These are phyloP conservation scores for Drosophila chauvacae DNA, from an alignment of 1,140 invertebrate species.

Conservation along the genomic window DNA sequence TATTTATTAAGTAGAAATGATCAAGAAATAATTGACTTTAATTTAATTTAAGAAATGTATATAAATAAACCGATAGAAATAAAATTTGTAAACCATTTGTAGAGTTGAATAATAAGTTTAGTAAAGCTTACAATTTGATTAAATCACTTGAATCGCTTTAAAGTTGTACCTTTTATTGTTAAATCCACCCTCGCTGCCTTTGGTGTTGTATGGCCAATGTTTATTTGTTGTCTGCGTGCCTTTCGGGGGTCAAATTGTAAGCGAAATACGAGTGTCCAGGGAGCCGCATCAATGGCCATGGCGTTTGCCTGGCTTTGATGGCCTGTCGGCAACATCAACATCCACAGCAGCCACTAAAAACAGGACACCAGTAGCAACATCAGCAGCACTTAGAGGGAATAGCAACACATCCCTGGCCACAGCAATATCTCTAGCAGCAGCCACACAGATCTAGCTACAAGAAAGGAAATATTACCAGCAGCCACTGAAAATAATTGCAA, in stretches of 20 bases:
- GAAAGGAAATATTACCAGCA: no score
- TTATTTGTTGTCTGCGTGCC: conserved; percentile 56
- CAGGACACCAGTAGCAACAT: background rate
- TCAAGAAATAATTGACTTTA: background rate
- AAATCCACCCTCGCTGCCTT: conserved; percentile 28
- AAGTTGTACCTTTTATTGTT: background rate
- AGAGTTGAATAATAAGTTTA: no score
- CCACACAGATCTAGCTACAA: background rate
- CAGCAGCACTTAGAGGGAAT: background rate
- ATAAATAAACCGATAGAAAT: no score
- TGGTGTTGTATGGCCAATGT: conserved; percentile 11
- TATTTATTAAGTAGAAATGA: background rate
- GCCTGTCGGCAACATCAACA: conserved; percentile 62
- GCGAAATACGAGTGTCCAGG: conserved; percentile 70
- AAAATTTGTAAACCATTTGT: no score
- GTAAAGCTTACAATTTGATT: no score
- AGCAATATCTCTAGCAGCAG: background rate
- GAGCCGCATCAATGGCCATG: conserved; percentile 28
- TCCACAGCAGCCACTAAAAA: conserved; percentile 7
- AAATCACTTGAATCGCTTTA: no score
- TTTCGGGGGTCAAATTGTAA: conserved; percentile 78
- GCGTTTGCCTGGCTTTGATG: conserved; percentile 70
- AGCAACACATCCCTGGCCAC: background rate
- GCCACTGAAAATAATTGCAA: no score
- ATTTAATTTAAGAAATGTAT: background rate